Evolutionary conservation across 1,140 invertebrate species (phyloP).

Genomic region (Cherax quadricarinatus): DNA sequence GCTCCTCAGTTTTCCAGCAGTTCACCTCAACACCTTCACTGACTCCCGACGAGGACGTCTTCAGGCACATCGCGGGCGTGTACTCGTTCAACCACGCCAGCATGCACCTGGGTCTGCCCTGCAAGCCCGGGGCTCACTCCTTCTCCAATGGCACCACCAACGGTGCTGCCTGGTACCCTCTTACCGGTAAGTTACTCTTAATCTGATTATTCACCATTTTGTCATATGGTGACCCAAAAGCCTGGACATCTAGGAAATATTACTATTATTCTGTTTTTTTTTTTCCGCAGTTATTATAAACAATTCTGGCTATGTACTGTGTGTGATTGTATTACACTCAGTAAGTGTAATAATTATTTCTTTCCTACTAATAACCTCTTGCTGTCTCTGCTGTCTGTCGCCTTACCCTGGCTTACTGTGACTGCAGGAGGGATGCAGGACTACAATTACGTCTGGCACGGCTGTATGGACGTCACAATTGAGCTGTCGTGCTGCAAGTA

Average conservation of each 20-base stretch:
- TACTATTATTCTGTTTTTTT: too few species aligned
- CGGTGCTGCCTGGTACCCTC: conserved; percentile 93
- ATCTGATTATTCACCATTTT: too few species aligned
- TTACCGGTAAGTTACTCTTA: conserved; percentile 82
- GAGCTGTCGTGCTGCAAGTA: conserved; percentile 99
- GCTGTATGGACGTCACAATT: conserved; percentile 98
- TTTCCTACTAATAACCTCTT: too few species aligned
- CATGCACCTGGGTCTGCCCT: conserved; percentile 84
- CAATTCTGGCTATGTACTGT: too few species aligned
- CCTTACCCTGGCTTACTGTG: too few species aligned
- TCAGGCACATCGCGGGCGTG: conserved; percentile 90
- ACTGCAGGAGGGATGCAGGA: conserved; percentile 89
- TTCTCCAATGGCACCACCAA: conserved; percentile 94
- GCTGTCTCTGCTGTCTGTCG: too few species aligned
- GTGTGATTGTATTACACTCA: too few species aligned
- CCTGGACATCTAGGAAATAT: background rate
- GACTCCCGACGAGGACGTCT: conserved; percentile 95
- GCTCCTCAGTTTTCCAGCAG: conserved; percentile 73
- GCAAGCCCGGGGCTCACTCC: conserved; percentile 82
- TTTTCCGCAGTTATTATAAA: too few species aligned
- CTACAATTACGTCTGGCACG: conserved; percentile 98
- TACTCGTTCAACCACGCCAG: conserved; percentile 93
- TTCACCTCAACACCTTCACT: conserved; percentile 79
- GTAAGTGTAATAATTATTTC: too few species aligned
- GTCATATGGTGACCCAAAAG: too few species aligned